Conservation (phyloP, 2,888 invertebrate genomes). For the Eupithecia exiguata region DNA sequence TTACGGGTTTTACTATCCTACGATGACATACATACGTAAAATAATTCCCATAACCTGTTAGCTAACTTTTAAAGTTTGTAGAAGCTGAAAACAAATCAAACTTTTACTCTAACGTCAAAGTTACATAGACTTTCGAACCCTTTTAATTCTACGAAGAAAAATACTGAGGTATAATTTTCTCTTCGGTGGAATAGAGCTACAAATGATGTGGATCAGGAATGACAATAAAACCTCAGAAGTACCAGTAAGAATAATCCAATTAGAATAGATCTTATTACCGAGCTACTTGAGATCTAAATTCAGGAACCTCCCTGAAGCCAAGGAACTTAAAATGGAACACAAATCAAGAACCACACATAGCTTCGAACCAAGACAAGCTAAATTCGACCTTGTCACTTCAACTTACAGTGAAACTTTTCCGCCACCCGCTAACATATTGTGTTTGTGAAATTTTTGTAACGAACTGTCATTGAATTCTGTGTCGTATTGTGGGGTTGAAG, state of each 20-base stretch:
- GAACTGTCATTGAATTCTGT: slow-evolving; percentile 50
- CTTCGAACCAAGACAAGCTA: slow-evolving; percentile 44
- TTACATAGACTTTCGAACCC: slow-evolving; percentile 20
- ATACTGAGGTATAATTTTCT: slow-evolving; percentile 13
- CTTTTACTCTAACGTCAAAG: slow-evolving; percentile 1
- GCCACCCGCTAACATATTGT: slow-evolving; percentile 54
- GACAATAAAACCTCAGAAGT: not conserved
- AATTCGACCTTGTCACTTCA: slow-evolving; percentile 54
- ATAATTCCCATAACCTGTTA: too few relatives aligned
- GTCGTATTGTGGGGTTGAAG: slow-evolving; percentile 55
- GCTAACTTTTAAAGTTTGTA: too few relatives aligned
- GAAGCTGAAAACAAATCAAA: not conserved
- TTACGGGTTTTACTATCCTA: too few relatives aligned
- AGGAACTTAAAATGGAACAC: slow-evolving; percentile 62
- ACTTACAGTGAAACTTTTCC: slow-evolving; percentile 52
- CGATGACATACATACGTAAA: too few relatives aligned
- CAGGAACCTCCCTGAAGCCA: slow-evolving; percentile 64
- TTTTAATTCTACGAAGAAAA: slow-evolving; percentile 3
- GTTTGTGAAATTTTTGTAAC: slow-evolving; percentile 50
- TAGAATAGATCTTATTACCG: slow-evolving; percentile 44
- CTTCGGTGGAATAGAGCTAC: not conserved
- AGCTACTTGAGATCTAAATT: slow-evolving; percentile 51
- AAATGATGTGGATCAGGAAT: slow-evolving; percentile 16
- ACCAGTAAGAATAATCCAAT: slow-evolving; percentile 30
- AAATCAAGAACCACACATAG: slow-evolving; percentile 51